Evolutionary conservation across 2,113 vertebrate genomes (phyloP).

Genomic region (Saguinus midas): DNA sequence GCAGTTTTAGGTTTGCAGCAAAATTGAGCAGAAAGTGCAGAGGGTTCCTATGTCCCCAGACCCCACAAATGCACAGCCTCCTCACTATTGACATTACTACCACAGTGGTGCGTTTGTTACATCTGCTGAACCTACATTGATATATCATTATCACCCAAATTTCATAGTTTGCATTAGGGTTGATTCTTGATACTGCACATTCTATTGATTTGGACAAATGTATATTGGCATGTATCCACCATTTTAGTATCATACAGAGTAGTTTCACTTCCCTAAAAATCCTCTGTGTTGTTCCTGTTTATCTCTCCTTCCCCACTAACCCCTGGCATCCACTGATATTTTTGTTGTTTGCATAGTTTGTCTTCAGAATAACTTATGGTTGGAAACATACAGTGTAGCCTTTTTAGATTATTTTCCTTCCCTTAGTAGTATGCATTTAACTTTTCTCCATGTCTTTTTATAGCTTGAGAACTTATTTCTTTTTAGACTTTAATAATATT

Average conservation of each 20-base stretch:
- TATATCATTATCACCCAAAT: not conserved
- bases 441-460: not conserved
- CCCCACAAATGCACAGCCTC: not conserved
- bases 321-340: not conserved
- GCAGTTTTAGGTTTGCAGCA: not conserved
- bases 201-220: not conserved
- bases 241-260: not conserved
- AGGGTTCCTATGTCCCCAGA: not conserved
- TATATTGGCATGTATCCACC: not conserved
- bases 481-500: not conserved
- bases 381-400: not conserved
- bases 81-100: not conserved
- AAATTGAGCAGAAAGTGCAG: not conserved
- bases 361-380: not conserved
- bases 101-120: not conserved
- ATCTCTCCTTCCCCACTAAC: not conserved
- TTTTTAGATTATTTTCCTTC: not conserved
- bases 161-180: not conserved
- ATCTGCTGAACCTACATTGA: not conserved
- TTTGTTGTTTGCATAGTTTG: not conserved
- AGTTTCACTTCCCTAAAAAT: too few relatives aligned
- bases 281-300: not conserved
- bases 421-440: not conserved
- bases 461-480: not conserved
- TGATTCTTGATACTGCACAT: not conserved